Evolutionary conservation across 2,113 vertebrate genomes (phyloP).

Genomic region (Solenodon paradoxus): DNA sequence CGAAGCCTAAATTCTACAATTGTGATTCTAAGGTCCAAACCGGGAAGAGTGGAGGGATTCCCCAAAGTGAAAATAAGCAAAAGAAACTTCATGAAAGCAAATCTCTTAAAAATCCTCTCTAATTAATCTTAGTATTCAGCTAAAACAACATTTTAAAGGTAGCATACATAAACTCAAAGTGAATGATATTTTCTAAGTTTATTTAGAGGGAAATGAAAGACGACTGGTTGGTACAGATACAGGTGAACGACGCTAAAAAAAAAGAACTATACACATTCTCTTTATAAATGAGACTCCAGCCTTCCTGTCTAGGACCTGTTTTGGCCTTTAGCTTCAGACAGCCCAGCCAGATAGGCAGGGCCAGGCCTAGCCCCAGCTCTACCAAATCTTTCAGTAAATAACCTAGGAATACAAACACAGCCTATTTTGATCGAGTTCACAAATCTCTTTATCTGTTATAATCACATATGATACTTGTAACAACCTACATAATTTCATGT

Average conservation of each 20-base stretch:
- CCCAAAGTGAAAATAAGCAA: neutral
- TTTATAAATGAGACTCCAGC: neutral
- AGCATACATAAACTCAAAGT: neutral
- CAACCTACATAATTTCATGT: neutral
- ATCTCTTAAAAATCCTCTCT: neutral
- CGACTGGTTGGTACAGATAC: neutral
- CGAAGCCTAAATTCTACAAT: neutral
- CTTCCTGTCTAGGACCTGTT: neutral
- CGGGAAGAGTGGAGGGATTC: neutral
- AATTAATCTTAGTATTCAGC: neutral
- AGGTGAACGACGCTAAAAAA: neutral
- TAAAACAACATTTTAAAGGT: neutral
- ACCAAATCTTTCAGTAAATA: neutral
- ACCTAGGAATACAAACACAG: neutral
- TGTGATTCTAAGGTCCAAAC: neutral
- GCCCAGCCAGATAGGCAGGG: neutral
- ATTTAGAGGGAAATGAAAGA: neutral
- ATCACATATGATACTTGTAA: neutral
- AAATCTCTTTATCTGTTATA: neutral
- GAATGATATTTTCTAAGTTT: neutral
- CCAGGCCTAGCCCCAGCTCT: neutral
- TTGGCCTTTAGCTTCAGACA: neutral
- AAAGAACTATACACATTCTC: neutral
- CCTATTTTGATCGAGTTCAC: neutral
- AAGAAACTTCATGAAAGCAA: neutral